phyloP scores from a whole-genome alignment of 2,113 vertebrate genomes.

The Setophaga petechia region DNA sequence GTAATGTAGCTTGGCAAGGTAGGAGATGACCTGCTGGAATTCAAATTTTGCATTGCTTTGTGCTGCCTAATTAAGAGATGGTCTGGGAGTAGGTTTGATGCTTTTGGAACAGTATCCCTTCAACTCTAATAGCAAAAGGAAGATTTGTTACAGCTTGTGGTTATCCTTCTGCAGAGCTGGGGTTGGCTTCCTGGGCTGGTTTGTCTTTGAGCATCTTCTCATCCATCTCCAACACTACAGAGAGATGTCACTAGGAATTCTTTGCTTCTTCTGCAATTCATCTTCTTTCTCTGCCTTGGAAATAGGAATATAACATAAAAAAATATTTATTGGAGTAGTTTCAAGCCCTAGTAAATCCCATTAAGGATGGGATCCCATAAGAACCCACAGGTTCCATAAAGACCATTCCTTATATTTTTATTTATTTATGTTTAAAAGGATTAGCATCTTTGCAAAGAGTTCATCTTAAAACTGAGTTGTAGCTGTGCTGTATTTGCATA shows the following conservation, averaged over 20 bases:
- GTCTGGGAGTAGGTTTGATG: background rate
- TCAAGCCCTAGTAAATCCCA: background rate
- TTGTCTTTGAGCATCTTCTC: background rate
- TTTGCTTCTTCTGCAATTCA: background rate
- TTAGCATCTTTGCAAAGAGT: background rate
- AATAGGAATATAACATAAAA: background rate
- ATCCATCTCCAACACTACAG: background rate
- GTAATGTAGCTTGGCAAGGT: conserved; percentile 25
- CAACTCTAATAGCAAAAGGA: background rate
- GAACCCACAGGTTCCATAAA: background rate
- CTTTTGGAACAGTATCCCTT: background rate
- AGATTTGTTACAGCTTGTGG: background rate
- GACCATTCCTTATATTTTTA: background rate
- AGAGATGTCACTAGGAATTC: background rate
- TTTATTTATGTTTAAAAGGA: background rate
- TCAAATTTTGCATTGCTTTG: background rate
- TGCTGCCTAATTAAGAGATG: background rate
- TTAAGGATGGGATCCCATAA: background rate
- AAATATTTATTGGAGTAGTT: background rate
- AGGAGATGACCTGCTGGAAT: conserved; percentile 47
- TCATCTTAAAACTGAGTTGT: background rate
- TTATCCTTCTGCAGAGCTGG: background rate
- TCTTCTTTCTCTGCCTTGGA: background rate
- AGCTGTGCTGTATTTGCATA: background rate
- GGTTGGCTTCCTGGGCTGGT: background rate